Evolutionary conservation across 1,140 invertebrate genomes (phyloP).

Genomic region (Dufourea novaeangliae): DNA sequence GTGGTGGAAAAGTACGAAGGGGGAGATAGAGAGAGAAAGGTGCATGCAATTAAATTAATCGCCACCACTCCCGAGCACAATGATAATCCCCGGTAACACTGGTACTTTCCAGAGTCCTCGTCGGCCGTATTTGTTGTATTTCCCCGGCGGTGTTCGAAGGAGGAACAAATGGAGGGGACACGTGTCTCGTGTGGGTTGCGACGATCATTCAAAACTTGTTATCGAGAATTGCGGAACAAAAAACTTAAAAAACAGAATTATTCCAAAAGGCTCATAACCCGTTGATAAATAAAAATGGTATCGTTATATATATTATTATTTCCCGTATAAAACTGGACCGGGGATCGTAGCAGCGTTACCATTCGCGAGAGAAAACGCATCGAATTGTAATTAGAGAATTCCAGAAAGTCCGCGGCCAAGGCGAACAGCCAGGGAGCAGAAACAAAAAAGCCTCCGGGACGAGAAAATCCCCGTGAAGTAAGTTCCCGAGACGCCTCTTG

Average conservation of each 20-base stretch:
- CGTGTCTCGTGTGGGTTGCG: background rate
- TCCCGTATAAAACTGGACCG: too few species aligned
- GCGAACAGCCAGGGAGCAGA: background rate
- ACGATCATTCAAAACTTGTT: too few species aligned
- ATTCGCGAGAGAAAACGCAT: background rate
- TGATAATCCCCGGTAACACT: constrained; percentile 52
- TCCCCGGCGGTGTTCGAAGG: constrained; percentile 25
- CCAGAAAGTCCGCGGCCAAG: background rate
- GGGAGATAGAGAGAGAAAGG: constrained; percentile 37
- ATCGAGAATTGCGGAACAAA: too few species aligned
- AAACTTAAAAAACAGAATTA: too few species aligned
- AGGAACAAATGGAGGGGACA: constrained; percentile 1
- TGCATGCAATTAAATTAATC: constrained; percentile 70
- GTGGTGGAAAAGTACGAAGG: background rate
- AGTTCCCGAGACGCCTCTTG: constrained; percentile 35
- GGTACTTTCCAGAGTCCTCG: constrained; percentile 40
- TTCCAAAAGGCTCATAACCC: too few species aligned
- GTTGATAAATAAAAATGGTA: background rate
- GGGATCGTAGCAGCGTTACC: too few species aligned
- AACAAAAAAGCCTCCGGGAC: background rate
- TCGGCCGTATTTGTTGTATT: constrained; percentile 47
- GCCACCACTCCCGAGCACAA: constrained; percentile 56
- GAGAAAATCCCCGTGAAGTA: constrained; percentile 12
- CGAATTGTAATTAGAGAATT: background rate
- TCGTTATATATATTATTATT: too few species aligned